A percentile compares a stretch with the other conserved stretches of the same genome.
These are phyloP conservation scores for Hirudinaria manillensis DNA, from an alignment of 2,888 invertebrate species.

Conservation along the genomic window DNA sequence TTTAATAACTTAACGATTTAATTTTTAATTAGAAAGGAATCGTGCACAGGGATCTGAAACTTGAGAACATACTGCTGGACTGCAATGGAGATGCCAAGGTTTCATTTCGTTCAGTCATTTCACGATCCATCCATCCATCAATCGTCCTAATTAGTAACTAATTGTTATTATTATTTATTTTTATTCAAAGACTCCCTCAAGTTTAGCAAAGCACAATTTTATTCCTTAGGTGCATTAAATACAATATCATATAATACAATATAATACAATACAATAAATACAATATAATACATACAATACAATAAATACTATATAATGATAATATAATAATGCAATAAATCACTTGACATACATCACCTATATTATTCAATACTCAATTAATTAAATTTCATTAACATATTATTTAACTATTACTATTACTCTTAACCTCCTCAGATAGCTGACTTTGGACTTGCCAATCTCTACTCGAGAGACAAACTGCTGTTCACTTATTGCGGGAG, in stretches of 20 bases:
- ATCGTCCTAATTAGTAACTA: background rate
- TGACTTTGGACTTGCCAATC: slow-evolving; percentile 95
- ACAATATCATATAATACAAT: no score
- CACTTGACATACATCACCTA: no score
- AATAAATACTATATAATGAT: no score
- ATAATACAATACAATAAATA: no score
- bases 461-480: slow-evolving; percentile 79
- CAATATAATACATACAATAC: no score
- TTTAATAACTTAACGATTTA: background rate
- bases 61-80: slow-evolving; percentile 88
- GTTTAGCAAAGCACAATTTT: no score
- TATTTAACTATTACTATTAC: no score
- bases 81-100: slow-evolving; percentile 90
- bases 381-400: no score
- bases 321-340: no score
- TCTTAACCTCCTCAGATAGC: slow-evolving; percentile 78
- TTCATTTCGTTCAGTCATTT: background rate
- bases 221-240: no score
- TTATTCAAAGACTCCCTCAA: background rate
- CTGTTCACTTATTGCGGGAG: slow-evolving; percentile 91
- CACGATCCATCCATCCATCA: background rate
- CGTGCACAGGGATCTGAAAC: slow-evolving; percentile 88
- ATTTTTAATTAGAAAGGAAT: slow-evolving; percentile 69
- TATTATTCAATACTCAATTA: no score
- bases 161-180: background rate